Evolutionary conservation across 2,113 vertebrate species (phyloP), one percentile per base, ranked within the genome.

Genomic region (Ibidorhyncha struthersii): DNA sequence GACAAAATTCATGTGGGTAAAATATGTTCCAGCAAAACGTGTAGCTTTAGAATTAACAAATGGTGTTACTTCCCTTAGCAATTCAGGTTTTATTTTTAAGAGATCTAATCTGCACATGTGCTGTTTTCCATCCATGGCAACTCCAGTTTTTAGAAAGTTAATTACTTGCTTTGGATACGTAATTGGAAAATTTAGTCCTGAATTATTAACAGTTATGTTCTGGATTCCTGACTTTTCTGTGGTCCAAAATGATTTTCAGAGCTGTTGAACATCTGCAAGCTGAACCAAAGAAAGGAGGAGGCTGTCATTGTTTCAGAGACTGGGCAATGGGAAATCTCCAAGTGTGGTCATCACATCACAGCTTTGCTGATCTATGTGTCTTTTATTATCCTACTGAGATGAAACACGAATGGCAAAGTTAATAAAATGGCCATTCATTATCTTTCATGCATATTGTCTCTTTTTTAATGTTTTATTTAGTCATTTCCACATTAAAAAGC

Each of bases 391-490:
- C 76, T 90, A 59, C 55, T 0, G 47, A 92, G 86, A 94, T 65
- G 76, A 90, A 92, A 93, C 62, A 71, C 0, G 3, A 95, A 94
- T 40, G 49, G 65, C 14, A 74, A 83, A 95, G 86, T 92, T 95
- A 92, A 93, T 96, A 90, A 92, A 95, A 92, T 63, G 69, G n/a
- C 52, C 40, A 65, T 95, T 95, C 63, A 78, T 90, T 92, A 86
- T 22, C 26, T 86, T 86, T 71, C 94, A 71, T 89, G 59, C 52
- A 15, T 92, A 89, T 96, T 95, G 93, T 38, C 61, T 95, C 55
- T 36, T 82, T 85, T 93, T 40, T 3, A 81, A 78, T 84, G 82
- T 74, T 96, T 93, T 96, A 91, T 89, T 96, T 95, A 79, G 91
- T 74, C 43, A 87, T 84, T 92, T 89, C 65, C 77, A 53, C 47